Evolutionary conservation across 1,140 invertebrate species (phyloP), one percentile per base, ranked within the genome.

Genomic region (Anadara kagoshimensis): DNA sequence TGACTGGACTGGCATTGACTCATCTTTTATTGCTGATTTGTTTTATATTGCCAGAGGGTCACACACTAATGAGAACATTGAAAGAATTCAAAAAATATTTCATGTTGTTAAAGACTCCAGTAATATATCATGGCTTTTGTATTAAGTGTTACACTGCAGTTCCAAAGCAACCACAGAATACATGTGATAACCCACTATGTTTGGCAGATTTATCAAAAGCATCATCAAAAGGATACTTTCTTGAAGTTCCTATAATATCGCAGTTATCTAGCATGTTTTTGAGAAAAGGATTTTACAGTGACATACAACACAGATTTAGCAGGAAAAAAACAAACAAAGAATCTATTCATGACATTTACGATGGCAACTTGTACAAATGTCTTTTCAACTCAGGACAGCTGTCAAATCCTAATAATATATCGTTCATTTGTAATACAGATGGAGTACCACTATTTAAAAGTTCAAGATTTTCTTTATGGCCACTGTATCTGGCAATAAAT

Each of bases 401-500:
- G 65, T 22, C 0, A 51, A 53, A 11, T 57, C 69, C 26, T 47
- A 51, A 16, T 8, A 54, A 61, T 12, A 62, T 20, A 36, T 45
- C 29, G 41, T 62, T 24, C 41, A 62, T 58, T 24, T n/a, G 24
- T 8, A 56, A 56, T 16, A 56, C 51, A n/a, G 64, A 67, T 58
- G 65, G 54, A 45, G 44, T 68, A 22, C 16, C 65, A 24, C 26
- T 68, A 4, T 68, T 45, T 43, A 57, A 68, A 29, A 58, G 53
- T 41, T 68, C 65, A 57, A 43, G 12, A 11, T 47, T 75, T 10
- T 69, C 66, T 22, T 3, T 69, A 43, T 75, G 66, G 73, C 67
- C 73, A 49, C 43, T 69, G 11, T 75, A 75, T 44, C 53, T 75
- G 1, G n/a, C 65, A 18, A 64, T 69, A 0, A 75, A 75, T 58